A percentile compares a stretch with the other conserved stretches of the same genome.
Evolutionary conservation across 2,113 vertebrate genomes (phyloP).

Genomic region (Fregata magnificens): DNA sequence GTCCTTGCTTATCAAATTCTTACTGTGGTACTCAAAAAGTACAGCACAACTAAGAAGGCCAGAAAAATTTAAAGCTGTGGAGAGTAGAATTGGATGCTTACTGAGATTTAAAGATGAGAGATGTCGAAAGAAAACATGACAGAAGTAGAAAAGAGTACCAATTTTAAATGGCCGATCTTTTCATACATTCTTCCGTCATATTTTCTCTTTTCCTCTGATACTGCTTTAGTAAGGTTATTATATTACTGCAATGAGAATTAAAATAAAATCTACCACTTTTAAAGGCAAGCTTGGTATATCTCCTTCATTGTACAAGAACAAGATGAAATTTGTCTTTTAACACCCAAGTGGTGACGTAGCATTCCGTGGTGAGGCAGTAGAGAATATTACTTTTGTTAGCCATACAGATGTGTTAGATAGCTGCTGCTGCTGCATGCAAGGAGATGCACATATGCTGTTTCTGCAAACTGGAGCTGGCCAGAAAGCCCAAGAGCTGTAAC

Average conservation of each 20-base stretch:
- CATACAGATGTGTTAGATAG: not conserved
- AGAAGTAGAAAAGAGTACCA: not conserved
- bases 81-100: not conserved
- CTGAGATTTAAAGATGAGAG: not conserved
- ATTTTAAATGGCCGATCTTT: not conserved
- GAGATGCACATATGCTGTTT: not conserved
- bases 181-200: fast-evolving
- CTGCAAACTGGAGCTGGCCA: not conserved
- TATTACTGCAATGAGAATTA: not conserved
- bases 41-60: not conserved
- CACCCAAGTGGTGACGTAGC: not conserved
- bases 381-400: not conserved
- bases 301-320: not conserved
- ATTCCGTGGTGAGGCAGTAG: not conserved
- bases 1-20: not conserved
- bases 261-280: not conserved
- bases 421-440: not conserved
- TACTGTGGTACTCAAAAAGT: not conserved
- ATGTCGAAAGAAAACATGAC: not conserved
- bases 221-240: not conserved
- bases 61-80: not conserved
- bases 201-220: not conserved
- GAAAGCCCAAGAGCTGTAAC: not conserved
- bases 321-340: not conserved
- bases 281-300: not conserved